Conservation (phyloP, 2,113 vertebrate species). For the Pollachius pollachius region DNA sequence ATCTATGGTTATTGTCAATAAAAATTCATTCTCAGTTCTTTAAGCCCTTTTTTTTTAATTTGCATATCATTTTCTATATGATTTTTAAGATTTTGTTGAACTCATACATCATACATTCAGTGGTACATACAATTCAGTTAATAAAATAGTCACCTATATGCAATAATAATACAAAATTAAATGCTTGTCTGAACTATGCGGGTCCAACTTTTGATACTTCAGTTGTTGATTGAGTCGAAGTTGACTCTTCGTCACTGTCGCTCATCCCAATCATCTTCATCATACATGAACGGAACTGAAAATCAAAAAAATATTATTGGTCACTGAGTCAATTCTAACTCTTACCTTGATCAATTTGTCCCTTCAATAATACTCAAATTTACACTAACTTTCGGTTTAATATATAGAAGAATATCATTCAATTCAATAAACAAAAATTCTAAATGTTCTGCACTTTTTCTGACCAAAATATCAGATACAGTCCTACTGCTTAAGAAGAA, state of each 20-base stretch:
- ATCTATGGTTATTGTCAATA: background rate
- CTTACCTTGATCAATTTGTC: no score
- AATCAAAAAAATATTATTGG: background rate
- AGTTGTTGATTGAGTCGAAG: constrained; percentile 62
- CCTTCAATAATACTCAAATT: no score
- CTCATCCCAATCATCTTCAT: constrained; percentile 67
- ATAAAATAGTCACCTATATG: background rate
- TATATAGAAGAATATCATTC: no score
- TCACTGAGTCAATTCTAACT: no score
- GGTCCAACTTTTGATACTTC: constrained; percentile 75
- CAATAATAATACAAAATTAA: background rate
- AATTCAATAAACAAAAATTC: no score
- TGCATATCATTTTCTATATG: constrained; percentile 20
- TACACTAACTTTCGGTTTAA: no score
- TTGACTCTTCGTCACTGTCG: constrained; percentile 61
- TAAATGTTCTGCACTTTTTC: no score
- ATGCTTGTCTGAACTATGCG: constrained; percentile 28
- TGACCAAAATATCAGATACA: no score
- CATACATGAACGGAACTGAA: constrained; percentile 63
- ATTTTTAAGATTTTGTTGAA: constrained; percentile 15
- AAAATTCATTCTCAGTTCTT: background rate
- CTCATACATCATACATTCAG: constrained; percentile 2
- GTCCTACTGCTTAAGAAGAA: no score
- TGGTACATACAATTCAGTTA: constrained; percentile 24
- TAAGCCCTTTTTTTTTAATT: background rate